Evolutionary conservation across 2,888 invertebrate species (phyloP).

Genomic region (Tanytarsus gracilentus): DNA sequence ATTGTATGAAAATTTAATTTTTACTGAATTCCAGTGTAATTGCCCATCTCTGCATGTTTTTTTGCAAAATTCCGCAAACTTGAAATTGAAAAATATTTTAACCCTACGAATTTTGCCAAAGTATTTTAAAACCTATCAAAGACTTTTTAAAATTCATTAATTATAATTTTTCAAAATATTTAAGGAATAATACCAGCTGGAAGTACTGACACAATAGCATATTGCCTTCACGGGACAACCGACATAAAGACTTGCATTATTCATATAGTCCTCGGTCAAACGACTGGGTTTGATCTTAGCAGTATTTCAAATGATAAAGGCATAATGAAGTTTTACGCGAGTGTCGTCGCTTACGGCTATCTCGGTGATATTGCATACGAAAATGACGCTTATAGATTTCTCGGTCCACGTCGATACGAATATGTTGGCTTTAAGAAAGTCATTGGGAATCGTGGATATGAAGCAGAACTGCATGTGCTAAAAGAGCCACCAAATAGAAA

Average conservation of each 20-base stretch:
- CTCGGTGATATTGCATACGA: slow-evolving; percentile 72
- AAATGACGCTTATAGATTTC: slow-evolving; percentile 73
- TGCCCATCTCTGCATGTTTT: no score
- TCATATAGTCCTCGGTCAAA: slow-evolving; percentile 70
- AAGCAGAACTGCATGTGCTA: slow-evolving; percentile 52
- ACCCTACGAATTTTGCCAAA: no score
- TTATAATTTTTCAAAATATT: no score
- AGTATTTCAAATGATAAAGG: slow-evolving; percentile 56
- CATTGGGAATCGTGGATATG: slow-evolving; percentile 53
- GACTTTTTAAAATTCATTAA: background rate
- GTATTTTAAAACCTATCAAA: background rate
- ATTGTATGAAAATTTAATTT: no score
- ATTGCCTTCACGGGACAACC: slow-evolving; percentile 67
- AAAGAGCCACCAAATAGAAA: slow-evolving; percentile 34
- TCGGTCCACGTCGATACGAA: slow-evolving; percentile 77
- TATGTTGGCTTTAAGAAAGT: slow-evolving; percentile 63
- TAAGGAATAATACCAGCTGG: slow-evolving; percentile 57
- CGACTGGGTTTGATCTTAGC: slow-evolving; percentile 63
- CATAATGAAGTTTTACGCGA: slow-evolving; percentile 61
- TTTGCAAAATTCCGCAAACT: no score
- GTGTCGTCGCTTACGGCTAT: slow-evolving; percentile 75
- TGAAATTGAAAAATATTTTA: no score
- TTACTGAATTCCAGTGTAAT: no score
- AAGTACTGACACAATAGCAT: slow-evolving; percentile 70
- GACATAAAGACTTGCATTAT: slow-evolving; percentile 73